Base-by-base conservation (phyloP, 1,140 invertebrate genomes). In the Atopsyche davidsoni region DNA sequence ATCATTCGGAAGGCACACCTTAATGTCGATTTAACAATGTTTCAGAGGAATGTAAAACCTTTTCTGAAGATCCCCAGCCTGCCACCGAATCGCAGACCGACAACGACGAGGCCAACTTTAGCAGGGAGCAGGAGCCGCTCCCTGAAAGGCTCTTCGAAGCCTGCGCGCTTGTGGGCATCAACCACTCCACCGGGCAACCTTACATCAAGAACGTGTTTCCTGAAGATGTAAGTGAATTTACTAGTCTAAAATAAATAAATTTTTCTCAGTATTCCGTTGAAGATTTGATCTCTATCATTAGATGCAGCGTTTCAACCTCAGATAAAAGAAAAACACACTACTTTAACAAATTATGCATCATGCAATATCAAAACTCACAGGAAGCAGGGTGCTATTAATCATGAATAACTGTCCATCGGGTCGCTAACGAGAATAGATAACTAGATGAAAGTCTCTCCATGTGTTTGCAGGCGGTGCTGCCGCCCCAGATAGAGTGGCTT, bases 191-290 rank as follows among this genome's bases (percentile, higher is more conserved):
- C 6, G 71, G 60, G 9, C 69, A 67, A 57, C 79, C 81, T 6
- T 81, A 82, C 60, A 78, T 85, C 13, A 83, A 83, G 60, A 78
- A 73, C 50, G 80, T 79, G 59, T 85, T 76, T 69, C 82, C 82
- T 17, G 60, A 64, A 57, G 68, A 79, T 67, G 82, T 83, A 68
- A 77, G 71, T 71, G 16, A 44, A 38, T 28, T 41, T 34, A n/a
- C n/a, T n/a, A n/a, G n/a, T n/a, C n/a, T n/a, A n/a, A 46, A 50
- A 18, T 48, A 55, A 14, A 35, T 47, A 19, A 28, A 28, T 7
- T 28, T 28, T 28, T 28, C 24, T 6, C 17, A 35, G 32, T 11
- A 13, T 25, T 47, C 50, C n/a, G n/a, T n/a, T n/a, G n/a, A n/a
- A n/a, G n/a, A n/a, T n/a, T n/a, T n/a, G n/a, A n/a, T n/a, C n/a